Evolutionary conservation across 2,888 invertebrate genomes (phyloP).

Genomic region (Hesperia comma): DNA sequence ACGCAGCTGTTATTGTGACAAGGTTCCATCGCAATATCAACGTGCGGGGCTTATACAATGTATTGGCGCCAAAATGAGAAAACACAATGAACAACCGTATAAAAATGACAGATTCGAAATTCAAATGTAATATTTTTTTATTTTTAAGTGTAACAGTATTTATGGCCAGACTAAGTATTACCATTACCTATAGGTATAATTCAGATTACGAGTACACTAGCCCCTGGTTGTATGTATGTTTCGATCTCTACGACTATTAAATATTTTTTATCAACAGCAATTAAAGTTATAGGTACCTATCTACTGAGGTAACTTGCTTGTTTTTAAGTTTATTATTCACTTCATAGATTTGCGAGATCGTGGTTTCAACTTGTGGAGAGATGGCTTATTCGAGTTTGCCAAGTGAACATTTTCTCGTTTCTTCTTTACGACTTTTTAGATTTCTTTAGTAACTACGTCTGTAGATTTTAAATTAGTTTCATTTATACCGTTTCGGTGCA

Average conservation of each 20-base stretch:
- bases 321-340: conserved; percentile 28
- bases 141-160: no score
- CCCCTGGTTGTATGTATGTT: no score
- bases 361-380: conserved; percentile 14
- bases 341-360: conserved; percentile 18
- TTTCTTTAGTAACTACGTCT: conserved; percentile 15
- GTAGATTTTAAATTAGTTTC: conserved; percentile 15
- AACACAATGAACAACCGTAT: no score
- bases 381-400: conserved; percentile 27
- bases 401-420: conserved; percentile 28
- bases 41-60: no score
- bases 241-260: background rate
- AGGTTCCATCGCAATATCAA: no score
- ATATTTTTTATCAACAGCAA: background rate
- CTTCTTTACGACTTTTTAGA: conserved; percentile 23
- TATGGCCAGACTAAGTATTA: no score
- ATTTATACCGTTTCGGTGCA: background rate
- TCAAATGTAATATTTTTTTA: no score
- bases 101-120: no score
- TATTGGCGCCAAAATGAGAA: no score
- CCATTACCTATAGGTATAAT: no score
- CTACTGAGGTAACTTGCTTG: background rate
- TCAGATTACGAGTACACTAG: no score
- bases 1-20: no score
- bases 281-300: background rate